Conservation (phyloP, 2,113 vertebrate genomes). For the Panurus biarmicus region DNA sequence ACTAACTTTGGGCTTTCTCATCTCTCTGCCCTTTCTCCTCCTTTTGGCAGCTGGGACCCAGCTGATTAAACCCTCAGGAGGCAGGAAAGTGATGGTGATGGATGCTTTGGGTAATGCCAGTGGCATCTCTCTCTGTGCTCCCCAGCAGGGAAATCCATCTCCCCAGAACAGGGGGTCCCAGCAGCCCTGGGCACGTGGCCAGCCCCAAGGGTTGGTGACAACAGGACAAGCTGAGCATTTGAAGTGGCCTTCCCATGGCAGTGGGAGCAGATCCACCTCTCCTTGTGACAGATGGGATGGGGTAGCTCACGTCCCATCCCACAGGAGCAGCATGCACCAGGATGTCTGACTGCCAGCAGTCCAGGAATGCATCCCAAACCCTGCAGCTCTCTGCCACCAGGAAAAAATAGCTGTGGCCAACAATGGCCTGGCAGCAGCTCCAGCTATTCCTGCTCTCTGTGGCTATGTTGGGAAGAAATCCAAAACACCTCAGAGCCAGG, state of each 20-base stretch:
- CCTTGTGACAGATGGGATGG: fast-evolving
- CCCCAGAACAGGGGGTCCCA: background rate
- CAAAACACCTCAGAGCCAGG: fast-evolving
- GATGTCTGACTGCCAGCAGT: background rate
- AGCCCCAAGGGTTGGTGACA: background rate
- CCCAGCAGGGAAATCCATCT: background rate
- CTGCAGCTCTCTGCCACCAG: background rate
- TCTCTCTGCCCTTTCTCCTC: background rate
- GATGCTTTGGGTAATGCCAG: background rate
- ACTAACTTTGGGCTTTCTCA: background rate
- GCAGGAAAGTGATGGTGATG: background rate
- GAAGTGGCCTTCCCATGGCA: background rate
- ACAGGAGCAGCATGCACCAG: fast-evolving
- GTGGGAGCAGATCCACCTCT: background rate
- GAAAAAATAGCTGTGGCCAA: background rate
- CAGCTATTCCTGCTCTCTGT: background rate
- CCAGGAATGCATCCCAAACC: background rate
- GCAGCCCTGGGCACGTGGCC: background rate
- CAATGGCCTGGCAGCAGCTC: background rate
- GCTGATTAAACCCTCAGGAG: background rate
- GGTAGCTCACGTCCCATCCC: background rate
- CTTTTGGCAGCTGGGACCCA: background rate
- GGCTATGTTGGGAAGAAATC: background rate
- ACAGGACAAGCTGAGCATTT: background rate
- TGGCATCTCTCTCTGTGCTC: background rate